Base-by-base conservation (phyloP, 2,888 invertebrate species). In the Acanthosoma haemorrhoidale region DNA sequence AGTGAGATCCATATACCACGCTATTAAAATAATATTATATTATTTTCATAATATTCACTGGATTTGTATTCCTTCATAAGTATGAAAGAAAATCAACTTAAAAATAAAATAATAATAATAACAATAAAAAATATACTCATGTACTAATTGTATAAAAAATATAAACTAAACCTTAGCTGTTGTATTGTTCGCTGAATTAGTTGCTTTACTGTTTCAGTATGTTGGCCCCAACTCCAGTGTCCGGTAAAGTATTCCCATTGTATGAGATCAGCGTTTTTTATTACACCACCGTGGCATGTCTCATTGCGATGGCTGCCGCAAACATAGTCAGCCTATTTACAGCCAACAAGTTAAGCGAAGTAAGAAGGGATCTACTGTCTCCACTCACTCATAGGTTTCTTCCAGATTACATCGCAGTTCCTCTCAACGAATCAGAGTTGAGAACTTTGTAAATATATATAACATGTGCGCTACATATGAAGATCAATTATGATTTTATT, bases 271-370 rank as follows among this genome's bases (percentile, higher is more conserved):
- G 31, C 1, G 11, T 59, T 3, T 59, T 29, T 11, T 59, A 59
- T 5, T 59, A 59, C 15, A 0, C 9, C 9, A 3, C 2, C 18
- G 11, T 59, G n/a, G 34, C 15, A 1, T 32, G 59, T 16, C 75
- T 84, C 0, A 80, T 85, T 0, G 84, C 85, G 0, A 80, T 88
- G 2, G 77, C 86, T 4, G 82, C 88, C 8, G 87, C 86, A 0
- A 79, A 86, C 4, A 79, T 85, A 8, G 84, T 87, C 78, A 88
- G 88, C 76, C n/a, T n/a, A n/a, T 75, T 86, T 57, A 86, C 85
- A 0, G 81, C 82, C 57, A 81, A 83, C 6, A 82, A 84, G 75
- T 80, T 84, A 0, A 80, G 82, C 18, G 83, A 84, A n/a, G 80
- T 86, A 74, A 83, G 86, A 76, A 84, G 84, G 8, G 83, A 85